Evolutionary conservation across 2,113 vertebrate species (phyloP).

Genomic region (Austrofundulus limnaeus): DNA sequence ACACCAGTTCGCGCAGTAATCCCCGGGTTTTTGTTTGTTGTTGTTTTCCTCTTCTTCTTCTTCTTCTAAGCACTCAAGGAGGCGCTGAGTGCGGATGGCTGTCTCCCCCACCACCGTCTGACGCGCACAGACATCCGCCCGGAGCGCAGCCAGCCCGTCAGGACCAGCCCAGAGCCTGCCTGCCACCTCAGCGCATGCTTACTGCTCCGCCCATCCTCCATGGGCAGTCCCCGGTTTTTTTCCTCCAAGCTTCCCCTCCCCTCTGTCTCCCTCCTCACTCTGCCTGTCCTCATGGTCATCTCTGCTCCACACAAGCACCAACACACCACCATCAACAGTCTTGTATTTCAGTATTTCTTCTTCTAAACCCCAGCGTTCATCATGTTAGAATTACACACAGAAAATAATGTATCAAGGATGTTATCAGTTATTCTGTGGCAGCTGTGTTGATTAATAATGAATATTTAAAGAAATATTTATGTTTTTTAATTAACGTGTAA

Average conservation of each 20-base stretch:
- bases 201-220: conserved; percentile 77
- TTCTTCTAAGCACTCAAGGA: conserved; percentile 51
- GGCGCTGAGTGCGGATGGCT: conserved; percentile 61
- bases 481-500: too few relatives aligned
- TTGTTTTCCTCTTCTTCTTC: background rate
- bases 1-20: conserved; percentile 36
- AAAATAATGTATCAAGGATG: too few relatives aligned
- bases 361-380: too few relatives aligned
- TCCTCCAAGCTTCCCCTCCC: conserved; percentile 47
- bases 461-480: too few relatives aligned
- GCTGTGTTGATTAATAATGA: too few relatives aligned
- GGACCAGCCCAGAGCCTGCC: conserved; percentile 74
- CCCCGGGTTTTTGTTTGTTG: conserved; percentile 21
- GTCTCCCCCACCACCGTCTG: conserved; percentile 72
- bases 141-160: conserved; percentile 77
- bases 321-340: background rate
- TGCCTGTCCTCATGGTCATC: conserved; percentile 28
- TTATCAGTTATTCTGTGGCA: too few relatives aligned
- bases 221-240: conserved; percentile 67
- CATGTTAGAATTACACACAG: too few relatives aligned
- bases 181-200: conserved; percentile 83
- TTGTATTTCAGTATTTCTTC: background rate
- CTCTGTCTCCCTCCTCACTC: conserved; percentile 5
- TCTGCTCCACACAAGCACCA: conserved; percentile 10
- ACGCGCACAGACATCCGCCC: conserved; percentile 73